Percentiles rank a stretch among this genome's conserved stretches.
Conservation (phyloP, 2,888 invertebrate species). For the Epinotia nisella region DNA sequence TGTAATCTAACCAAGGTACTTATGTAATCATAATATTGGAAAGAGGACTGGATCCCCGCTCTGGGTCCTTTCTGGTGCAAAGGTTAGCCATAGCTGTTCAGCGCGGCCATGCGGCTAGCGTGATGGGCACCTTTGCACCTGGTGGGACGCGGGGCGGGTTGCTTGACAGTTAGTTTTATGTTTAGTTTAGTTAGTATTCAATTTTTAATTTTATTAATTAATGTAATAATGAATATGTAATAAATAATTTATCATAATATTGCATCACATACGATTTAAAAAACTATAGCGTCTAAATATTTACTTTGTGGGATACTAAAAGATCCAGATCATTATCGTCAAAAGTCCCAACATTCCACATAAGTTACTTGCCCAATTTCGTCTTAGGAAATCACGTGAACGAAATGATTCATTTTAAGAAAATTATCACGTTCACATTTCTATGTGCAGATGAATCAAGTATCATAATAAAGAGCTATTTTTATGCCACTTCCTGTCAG, state of each 20-base stretch:
- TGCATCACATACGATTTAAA: background rate
- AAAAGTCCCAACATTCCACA: background rate
- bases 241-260: background rate
- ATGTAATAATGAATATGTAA: too few relatives aligned
- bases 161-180: too few relatives aligned
- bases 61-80: too few relatives aligned
- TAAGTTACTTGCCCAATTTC: conserved; percentile 9
- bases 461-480: conserved; percentile 21
- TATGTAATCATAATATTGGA: background rate
- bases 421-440: conserved; percentile 20
- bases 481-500: background rate
- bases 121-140: too few relatives aligned
- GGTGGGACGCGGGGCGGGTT: too few relatives aligned
- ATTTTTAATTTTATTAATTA: too few relatives aligned
- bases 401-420: background rate
- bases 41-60: too few relatives aligned
- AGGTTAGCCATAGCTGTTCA: too few relatives aligned
- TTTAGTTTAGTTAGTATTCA: too few relatives aligned
- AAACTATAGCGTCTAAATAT: too few relatives aligned
- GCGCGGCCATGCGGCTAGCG: too few relatives aligned
- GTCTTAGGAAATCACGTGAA: conserved; percentile 10
- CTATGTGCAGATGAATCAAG: conserved; percentile 18
- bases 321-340: background rate
- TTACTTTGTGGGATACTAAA: background rate
- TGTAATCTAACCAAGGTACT: background rate